A percentile compares a stretch with the other conserved stretches of the same genome.
phyloP scores from a whole-genome alignment of 2,888 invertebrate species.

The Phyllotreta striolata region DNA sequence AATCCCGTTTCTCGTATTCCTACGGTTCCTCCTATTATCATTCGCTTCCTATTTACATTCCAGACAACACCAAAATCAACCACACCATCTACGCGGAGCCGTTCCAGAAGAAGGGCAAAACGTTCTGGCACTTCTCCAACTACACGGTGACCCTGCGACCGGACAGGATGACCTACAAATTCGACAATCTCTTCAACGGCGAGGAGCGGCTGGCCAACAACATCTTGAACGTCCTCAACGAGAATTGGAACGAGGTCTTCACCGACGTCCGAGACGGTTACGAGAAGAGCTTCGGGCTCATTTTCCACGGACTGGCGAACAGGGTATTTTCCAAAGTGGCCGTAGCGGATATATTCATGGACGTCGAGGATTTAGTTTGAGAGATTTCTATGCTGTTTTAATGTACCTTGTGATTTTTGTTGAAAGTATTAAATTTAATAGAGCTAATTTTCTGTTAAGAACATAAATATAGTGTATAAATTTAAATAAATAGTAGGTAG shows the following conservation, averaged over 20 bases:
- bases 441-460: no score
- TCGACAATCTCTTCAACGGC: conserved; percentile 70
- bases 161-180: conserved; percentile 67
- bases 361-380: conserved; percentile 28
- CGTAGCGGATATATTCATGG: conserved; percentile 65
- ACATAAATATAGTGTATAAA: no score
- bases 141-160: conserved; percentile 72
- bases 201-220: conserved; percentile 52
- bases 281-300: conserved; percentile 71
- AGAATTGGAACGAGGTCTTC: conserved; percentile 56
- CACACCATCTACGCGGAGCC: conserved; percentile 71
- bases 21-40: no score
- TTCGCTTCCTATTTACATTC: conserved; percentile 49
- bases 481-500: no score
- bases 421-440: conserved; percentile 7
- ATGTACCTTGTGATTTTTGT: conserved; percentile 10
- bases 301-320: conserved; percentile 73
- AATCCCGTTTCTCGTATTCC: no score
- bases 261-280: conserved; percentile 69
- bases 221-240: conserved; percentile 56
- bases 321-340: conserved; percentile 74
- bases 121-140: conserved; percentile 70
- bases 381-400: neutral
- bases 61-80: conserved; percentile 70
- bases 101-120: conserved; percentile 68